Base-by-base conservation (phyloP, 2,888 invertebrate genomes). In the Therioaphis trifolii region DNA sequence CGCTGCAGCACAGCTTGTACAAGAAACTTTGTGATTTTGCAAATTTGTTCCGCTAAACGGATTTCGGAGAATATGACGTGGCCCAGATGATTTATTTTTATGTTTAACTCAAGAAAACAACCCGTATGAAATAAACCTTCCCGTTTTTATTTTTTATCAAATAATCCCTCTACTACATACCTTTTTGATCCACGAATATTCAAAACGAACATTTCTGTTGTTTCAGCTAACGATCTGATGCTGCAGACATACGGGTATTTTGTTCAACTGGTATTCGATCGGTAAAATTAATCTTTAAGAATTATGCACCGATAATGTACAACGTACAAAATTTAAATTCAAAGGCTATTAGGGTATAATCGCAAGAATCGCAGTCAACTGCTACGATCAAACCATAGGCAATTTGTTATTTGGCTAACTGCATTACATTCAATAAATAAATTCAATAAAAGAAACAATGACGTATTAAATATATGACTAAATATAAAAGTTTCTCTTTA, bases 61-160 rank as follows among this genome's bases (percentile, higher is more conserved):
- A 78, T 52, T 66, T 15, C 55, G 24, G 24, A 79, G 55, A 71
- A 24, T 61, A 80, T n/a, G 40, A 14, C 29, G 80, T 52, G n/a
- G 12, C 63, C 52, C 82, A 74, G 74, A 82, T 58, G 74, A 74
- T 82, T 74, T 63, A 74, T 82, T 82, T 82, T 72, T 52, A 74
- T 82, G 82, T 82, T 82, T 82, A 80, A 80, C 71, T 80, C 11
- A 18, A 72, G 63, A 74, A 63, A 82, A 74, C 82, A 72, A 74
- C 82, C 82, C 82, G 72, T 82, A 82, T 82, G 24, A 40, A 49
- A 74, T 49, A 74, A 72, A 74, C 49, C 40, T n/a, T 46, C 52
- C 52, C 29, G 18, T 46, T 58, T 68, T 78, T 24, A n/a, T 79
- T 71, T n/a, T 72, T 35, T 72, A 71, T 72, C 71, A 61, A 69